Evolutionary conservation across 2,888 invertebrate species (phyloP), one percentile per base, ranked within the genome.

Genomic region (Plagodis pulveraria): DNA sequence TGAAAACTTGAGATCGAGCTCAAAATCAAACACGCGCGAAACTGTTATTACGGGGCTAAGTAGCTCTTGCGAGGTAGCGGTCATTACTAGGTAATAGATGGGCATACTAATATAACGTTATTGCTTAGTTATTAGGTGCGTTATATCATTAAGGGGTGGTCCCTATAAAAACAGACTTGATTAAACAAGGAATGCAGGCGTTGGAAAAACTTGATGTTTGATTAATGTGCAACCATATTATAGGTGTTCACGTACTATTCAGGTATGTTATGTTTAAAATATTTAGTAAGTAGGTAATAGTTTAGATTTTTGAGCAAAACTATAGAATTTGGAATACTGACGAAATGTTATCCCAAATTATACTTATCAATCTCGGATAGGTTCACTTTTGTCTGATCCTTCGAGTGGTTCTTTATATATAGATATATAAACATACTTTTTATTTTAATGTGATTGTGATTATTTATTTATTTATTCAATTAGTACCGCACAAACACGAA

Each of bases 31-130:
- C 5, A 6, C 41, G 42, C 10, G n/a, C 32, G 10, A 22, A 44
- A 38, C 46, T 53, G 35, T 54, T 46, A 54, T 50, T 61, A 61
- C 61, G 53, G 54, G 58, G 49, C 49, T 36, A 51, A 42, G 11
- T 36, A 44, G 35, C 50, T 44, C n/a, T 41, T 34, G 44, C 56
- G 61, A 65, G 51, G 61, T 65, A 59, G 59, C 62, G 52, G 66
- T 66, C 66, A 65, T 64, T 68, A 66, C 52, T 55, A 62, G 58
- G 63, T 63, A 73, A 72, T 70, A 66, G 71, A 73, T 67, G 63
- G 65, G 56, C 65, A 65, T 70, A 69, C 58, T 71, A 67, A 67
- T 71, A 64, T 67, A 72, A 72, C 69, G 68, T 70, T 70, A 71
- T 66, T 22, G 4, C 22, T 22, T 58, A 62, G 52, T 72, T 50